These are phyloP conservation scores for Oscheius sp. DNA, from an alignment of 2,888 invertebrate genomes.

Conservation along the genomic window DNA sequence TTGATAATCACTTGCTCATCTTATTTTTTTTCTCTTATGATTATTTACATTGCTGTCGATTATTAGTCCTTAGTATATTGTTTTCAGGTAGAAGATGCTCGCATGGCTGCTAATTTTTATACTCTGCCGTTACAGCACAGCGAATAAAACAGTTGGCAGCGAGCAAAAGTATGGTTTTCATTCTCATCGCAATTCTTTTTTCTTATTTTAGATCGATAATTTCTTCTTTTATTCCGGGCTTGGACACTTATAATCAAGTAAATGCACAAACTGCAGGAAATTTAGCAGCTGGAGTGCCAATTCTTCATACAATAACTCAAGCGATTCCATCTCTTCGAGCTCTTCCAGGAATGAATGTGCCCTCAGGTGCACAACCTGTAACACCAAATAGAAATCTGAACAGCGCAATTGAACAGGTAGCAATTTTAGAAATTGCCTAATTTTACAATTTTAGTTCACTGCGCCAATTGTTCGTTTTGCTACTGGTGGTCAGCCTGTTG, in stretches of 20 bases:
- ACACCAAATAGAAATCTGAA: slow-evolving; percentile 52
- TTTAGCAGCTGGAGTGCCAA: slow-evolving; percentile 43
- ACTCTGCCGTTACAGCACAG: too few relatives aligned
- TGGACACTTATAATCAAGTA: slow-evolving; percentile 27
- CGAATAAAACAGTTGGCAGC: too few relatives aligned
- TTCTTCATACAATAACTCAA: slow-evolving; percentile 55
- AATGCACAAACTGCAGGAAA: slow-evolving; percentile 9
- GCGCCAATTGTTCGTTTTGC: slow-evolving; percentile 66
- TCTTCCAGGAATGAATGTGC: slow-evolving; percentile 51
- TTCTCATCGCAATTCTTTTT: background rate
- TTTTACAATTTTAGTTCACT: slow-evolving; percentile 49
- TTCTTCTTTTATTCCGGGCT: slow-evolving; percentile 55
- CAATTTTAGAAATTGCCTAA: too few relatives aligned
- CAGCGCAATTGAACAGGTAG: slow-evolving; percentile 59
- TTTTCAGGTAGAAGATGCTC: too few relatives aligned
- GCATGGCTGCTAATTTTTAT: too few relatives aligned
- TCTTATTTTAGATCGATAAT: slow-evolving; percentile 42
- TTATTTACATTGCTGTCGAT: too few relatives aligned
- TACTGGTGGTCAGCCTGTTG: slow-evolving; percentile 56
- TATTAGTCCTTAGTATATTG: too few relatives aligned
- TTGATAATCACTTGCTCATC: too few relatives aligned
- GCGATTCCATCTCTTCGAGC: slow-evolving; percentile 61
- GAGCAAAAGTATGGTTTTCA: too few relatives aligned
- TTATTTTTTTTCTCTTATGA: too few relatives aligned
- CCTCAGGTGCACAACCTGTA: slow-evolving; percentile 40